Percentiles rank a stretch among this genome's conserved stretches.
These are phyloP conservation scores for Brachyrhaphis roseni DNA, from an alignment of 2,797 vertebrate genomes.

Conservation along the genomic window DNA sequence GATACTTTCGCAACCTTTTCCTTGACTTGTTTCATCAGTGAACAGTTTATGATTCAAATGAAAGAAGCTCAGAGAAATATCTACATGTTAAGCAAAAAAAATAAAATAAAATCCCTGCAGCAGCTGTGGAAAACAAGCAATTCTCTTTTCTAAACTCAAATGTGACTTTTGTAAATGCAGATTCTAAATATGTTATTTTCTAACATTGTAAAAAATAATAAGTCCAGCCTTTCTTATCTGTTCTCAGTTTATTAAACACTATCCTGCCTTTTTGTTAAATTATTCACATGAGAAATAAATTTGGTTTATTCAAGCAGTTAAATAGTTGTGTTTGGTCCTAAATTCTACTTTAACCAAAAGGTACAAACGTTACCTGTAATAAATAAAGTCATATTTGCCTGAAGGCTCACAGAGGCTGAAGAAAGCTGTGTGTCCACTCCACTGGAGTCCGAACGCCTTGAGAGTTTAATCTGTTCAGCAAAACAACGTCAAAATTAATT, in stretches of 20 bases:
- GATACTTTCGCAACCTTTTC: neutral
- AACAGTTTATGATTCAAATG: constrained; percentile 5
- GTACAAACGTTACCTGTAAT: neutral
- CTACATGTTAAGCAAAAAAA: neutral
- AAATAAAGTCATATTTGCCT: neutral
- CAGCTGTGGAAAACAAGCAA: neutral
- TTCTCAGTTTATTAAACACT: neutral
- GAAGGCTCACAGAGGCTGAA: neutral
- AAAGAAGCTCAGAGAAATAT: neutral
- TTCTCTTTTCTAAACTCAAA: neutral
- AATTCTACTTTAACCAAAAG: neutral
- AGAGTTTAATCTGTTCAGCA: constrained; percentile 24
- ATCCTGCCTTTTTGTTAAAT: neutral
- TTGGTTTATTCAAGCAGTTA: neutral
- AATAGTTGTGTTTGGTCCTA: neutral
- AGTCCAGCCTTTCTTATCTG: neutral
- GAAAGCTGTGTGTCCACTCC: neutral
- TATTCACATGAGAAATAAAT: neutral
- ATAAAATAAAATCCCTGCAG: neutral
- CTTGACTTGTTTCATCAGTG: constrained; percentile 5
- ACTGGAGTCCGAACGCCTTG: neutral
- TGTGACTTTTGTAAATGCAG: neutral
- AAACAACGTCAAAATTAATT: constrained; percentile 23
- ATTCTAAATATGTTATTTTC: neutral
- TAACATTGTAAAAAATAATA: neutral